A percentile compares a stretch with the other conserved stretches of the same genome.
These are phyloP conservation scores for Microctenopoma lineatum DNA, from an alignment of 2,797 vertebrate genomes.

Conservation along the genomic window DNA sequence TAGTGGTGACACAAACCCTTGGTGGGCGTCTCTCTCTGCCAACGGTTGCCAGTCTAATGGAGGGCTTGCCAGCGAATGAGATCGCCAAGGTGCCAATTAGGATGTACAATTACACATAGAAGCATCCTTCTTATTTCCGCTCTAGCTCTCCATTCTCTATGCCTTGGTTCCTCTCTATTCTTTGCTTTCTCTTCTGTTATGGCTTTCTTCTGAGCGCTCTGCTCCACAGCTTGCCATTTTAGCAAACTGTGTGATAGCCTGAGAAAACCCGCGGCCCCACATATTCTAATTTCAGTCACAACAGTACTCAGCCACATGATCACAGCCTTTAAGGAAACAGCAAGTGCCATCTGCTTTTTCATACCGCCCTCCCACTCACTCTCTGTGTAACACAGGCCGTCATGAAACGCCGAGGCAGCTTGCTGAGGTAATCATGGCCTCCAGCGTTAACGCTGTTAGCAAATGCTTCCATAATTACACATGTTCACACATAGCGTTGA, in stretches of 20 bases:
- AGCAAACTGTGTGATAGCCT: conserved; percentile 34
- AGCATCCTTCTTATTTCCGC: conserved; percentile 61
- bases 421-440: conserved; percentile 67
- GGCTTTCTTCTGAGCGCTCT: conserved; percentile 7
- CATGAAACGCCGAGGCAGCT: conserved; percentile 52
- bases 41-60: conserved; percentile 78
- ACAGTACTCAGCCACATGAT: conserved; percentile 59
- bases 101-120: conserved; percentile 68
- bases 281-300: conserved; percentile 70
- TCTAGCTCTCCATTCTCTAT: conserved; percentile 19
- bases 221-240: conserved; percentile 23
- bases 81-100: conserved; percentile 81
- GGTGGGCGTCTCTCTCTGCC: conserved; percentile 74
- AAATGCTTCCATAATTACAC: conserved; percentile 62
- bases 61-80: conserved; percentile 70
- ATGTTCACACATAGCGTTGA: conserved; percentile 44
- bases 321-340: conserved; percentile 74
- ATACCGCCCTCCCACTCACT: conserved; percentile 59
- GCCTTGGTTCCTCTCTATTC: conserved; percentile 5
- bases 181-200: background rate
- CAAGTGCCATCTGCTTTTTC: conserved; percentile 70
- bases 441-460: conserved; percentile 41
- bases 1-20: conserved; percentile 55
- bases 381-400: conserved; percentile 42
- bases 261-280: conserved; percentile 53